Base-by-base conservation (phyloP, 2,888 invertebrate genomes). In the Orthonevra nobilis region DNA sequence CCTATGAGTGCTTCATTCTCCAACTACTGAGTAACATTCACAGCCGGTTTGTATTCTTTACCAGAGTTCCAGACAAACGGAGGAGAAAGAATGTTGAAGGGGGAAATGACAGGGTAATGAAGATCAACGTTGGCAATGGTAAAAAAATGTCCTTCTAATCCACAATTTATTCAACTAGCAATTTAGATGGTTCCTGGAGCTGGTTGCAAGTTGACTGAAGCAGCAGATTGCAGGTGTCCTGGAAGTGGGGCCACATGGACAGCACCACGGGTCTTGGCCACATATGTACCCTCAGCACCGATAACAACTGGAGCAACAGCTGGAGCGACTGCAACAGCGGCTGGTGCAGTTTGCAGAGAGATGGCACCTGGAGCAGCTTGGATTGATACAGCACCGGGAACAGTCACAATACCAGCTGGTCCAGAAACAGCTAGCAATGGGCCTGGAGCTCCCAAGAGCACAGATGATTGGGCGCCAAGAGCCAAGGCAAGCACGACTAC, bases 401-500 rank as follows among this genome's bases (percentile, higher is more conserved):
- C 34, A 0, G 54, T 40, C 23, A 63, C 23, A 0, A 54, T 9
- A n/a, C 61, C 69, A 7, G 54, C 40, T 6, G 75, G 75, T 12
- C 63, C 75, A 12, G 75, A 70, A 0, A 77, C 75, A 0, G 70
- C 17, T 15, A 77, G 42, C 3, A 64, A 1, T 42, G 73, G 73
- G 0, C 72, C 72, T 17, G 68, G 48, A 32, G 73, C 64, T 56
- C 64, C 73, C 36, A 72, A 46, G 14, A 61, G 36, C 34, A 81
- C 15, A 1, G 82, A 82, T 9, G 82, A 79, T n/a, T 81, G 70
- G 7, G 72, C 79, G 34, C 72, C 81, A 56, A 73, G 44, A 42
- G 81, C 74, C 56, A 82, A 63, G 44, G 82, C 82, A 60, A 82
- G 81, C 73, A 82, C 50, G 69, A 82, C 82, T 81, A 82, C 81